phyloP scores from a whole-genome alignment of 2,888 invertebrate genomes.

The Pseudanteris insignis region DNA sequence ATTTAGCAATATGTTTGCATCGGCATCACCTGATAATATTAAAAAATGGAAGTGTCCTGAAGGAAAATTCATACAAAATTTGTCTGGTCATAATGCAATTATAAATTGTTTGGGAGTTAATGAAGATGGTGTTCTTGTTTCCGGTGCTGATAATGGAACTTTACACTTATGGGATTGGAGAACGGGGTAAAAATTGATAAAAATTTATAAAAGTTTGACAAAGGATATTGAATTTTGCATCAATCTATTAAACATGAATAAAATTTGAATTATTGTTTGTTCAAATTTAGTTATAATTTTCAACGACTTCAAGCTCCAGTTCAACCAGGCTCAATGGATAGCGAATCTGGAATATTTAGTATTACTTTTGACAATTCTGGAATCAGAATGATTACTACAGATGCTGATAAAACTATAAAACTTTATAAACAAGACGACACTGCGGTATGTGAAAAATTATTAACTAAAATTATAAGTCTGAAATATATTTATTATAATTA shows the following conservation, averaged over 20 bases:
- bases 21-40: slow-evolving; percentile 97
- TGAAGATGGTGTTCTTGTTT: slow-evolving; percentile 93
- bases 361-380: slow-evolving; percentile 96
- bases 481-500: no score
- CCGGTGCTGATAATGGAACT: slow-evolving; percentile 98
- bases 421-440: slow-evolving; percentile 97
- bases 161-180: slow-evolving; percentile 99
- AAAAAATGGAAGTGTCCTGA: slow-evolving; percentile 99
- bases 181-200: slow-evolving; percentile 74
- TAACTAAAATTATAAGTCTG: no score
- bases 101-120: slow-evolving; percentile 97
- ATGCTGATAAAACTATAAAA: slow-evolving; percentile 99
- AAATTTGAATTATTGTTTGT: no score
- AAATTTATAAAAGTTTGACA: no score
- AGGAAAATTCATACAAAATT: slow-evolving; percentile 95
- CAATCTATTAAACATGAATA: no score
- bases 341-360: slow-evolving; percentile 97
- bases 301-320: slow-evolving; percentile 92
- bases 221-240: no score
- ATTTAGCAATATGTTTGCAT: slow-evolving; percentile 86
- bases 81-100: slow-evolving; percentile 96
- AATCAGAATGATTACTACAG: slow-evolving; percentile 91
- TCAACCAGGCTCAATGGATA: slow-evolving; percentile 99
- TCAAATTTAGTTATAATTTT: slow-evolving; percentile 90
- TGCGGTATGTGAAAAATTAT: slow-evolving; percentile 74